Evolutionary conservation across 2,888 invertebrate species (phyloP).

Genomic region (Scaptomyza cyrtandrae): DNA sequence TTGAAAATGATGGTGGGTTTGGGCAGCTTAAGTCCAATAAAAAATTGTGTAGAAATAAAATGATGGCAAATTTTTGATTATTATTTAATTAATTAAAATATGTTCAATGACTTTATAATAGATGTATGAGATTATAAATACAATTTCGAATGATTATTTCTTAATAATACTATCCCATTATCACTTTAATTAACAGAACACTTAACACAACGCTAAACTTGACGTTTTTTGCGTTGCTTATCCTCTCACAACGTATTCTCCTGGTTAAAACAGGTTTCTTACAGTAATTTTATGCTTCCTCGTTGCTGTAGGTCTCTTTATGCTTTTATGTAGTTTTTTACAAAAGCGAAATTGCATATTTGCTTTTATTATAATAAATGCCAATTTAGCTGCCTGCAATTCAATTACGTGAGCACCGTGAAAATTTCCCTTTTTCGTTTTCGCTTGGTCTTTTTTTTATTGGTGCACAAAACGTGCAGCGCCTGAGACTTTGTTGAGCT

Average conservation of each 20-base stretch:
- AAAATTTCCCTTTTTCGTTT: conserved; percentile 76
- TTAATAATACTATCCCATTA: conserved; percentile 17
- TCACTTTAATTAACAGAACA: conserved; percentile 18
- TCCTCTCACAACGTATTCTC: conserved; percentile 34
- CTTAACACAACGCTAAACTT: conserved; percentile 19
- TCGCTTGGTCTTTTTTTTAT: conserved; percentile 29
- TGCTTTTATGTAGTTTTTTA: conserved; percentile 17
- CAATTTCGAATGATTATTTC: not conserved
- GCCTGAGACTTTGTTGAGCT: conserved; percentile 36
- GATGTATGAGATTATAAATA: conserved; percentile 15
- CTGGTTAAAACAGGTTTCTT: conserved; percentile 31
- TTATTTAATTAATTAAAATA: conserved; percentile 11
- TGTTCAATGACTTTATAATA: conserved; percentile 17
- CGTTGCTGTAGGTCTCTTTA: conserved; percentile 19
- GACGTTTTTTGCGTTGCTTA: conserved; percentile 1
- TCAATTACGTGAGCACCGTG: conserved; percentile 74
- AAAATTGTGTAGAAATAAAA: not conserved
- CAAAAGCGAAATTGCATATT: conserved; percentile 76
- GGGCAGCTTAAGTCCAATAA: not conserved
- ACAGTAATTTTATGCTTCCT: conserved; percentile 36
- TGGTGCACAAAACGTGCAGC: conserved; percentile 67
- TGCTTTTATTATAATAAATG: conserved; percentile 81
- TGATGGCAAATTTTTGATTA: conserved; percentile 5
- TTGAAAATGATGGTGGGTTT: conserved; percentile 28
- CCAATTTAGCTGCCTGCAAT: conserved; percentile 77